phyloP scores from a whole-genome alignment of 2,113 vertebrate genomes.

The Anthoscopus minutus region DNA sequence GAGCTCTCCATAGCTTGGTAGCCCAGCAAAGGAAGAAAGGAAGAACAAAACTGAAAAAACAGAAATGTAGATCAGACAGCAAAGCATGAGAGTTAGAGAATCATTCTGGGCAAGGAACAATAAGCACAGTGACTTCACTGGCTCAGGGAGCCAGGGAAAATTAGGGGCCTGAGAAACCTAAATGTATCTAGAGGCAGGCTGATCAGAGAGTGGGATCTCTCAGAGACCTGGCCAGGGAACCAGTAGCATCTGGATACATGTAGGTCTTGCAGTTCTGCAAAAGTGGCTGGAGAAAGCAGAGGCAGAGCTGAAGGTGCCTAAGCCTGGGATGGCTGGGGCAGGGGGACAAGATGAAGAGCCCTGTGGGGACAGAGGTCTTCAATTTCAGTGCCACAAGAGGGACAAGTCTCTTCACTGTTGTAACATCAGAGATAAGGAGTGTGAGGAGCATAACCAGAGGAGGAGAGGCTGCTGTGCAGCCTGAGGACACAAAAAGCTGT shows the following conservation, averaged over 20 bases:
- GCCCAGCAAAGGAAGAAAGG: background rate
- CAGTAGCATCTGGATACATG: accelerated
- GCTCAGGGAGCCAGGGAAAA: background rate
- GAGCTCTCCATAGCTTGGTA: background rate
- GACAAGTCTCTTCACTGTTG: background rate
- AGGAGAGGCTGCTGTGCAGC: background rate
- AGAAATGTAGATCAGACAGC: background rate
- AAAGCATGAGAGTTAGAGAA: background rate
- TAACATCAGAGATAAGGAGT: background rate
- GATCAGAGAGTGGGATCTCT: background rate
- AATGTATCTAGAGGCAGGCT: background rate
- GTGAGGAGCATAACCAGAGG: background rate
- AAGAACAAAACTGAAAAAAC: background rate
- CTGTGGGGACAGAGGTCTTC: background rate
- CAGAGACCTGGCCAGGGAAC: background rate
- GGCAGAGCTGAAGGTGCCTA: background rate
- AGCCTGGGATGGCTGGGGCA: background rate
- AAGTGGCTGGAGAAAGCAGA: background rate
- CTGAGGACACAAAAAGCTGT: background rate
- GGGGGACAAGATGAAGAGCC: background rate
- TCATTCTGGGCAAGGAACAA: background rate
- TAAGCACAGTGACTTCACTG: background rate
- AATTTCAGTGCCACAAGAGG: background rate
- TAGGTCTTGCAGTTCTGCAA: background rate
- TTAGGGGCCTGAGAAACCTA: background rate